Evolutionary conservation across 2,113 vertebrate species (phyloP), one percentile per base, ranked within the genome.

Genomic region (Cygnus buccinator): DNA sequence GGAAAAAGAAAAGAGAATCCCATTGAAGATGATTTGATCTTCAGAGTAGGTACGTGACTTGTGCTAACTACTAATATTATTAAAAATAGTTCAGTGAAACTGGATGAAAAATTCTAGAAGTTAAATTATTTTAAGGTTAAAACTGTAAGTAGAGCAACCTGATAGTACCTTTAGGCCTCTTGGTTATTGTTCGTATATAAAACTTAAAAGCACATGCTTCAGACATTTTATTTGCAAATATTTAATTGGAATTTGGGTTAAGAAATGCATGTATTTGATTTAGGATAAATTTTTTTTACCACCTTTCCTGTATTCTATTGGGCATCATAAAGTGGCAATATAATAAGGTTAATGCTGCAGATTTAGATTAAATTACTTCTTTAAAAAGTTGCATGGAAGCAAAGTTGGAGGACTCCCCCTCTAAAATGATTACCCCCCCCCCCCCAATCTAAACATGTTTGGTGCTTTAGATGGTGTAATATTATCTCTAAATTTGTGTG

Each of bases 1-100:
- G 99, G 99, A 9, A 99, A 99, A 93, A 98, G 99, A 96, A 99
- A 99, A 98, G 99, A 99, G 96, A 99, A 99, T 86, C 99, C 99
- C 84, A 99, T 99, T 54, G 99, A 99, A 94, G 99, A 99, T 43
- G 99, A 99, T 79, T 91, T 99, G 26, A 99, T 99, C 97, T 99
- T 99, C 92, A 98, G 99, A 96, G 98, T 99, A 81, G 99, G 99
- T 99, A 97, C 91, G 98, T 89, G 33, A 39, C 21, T 84, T 41
- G 8, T 71, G 31, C 65, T 76, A 18, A 35, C 31, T 92, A 20
- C 31, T 81, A 65, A 52, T n/a, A n/a, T 55, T 23, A 19, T 75
- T 82, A 29, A 76, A 75, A 81, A 11, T 21, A 55, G 14, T 62
- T 83, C 17, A 43, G 18, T 14, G 33, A 91, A 91, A 87, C 18